Conservation (phyloP, 1,140 invertebrate species). For the Daktulosphaira vitifoliae region DNA sequence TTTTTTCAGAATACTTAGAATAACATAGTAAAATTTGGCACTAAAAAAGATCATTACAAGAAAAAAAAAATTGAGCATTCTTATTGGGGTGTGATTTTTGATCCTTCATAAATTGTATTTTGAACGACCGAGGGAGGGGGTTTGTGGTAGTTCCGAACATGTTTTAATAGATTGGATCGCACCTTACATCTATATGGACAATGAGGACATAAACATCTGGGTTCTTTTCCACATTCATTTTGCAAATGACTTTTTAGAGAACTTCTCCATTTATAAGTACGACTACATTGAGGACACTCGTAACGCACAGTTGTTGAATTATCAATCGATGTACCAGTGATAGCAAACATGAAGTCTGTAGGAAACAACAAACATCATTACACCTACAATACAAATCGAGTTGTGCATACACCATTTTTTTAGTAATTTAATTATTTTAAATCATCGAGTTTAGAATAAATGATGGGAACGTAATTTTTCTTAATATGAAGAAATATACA, state of each 20-base stretch:
- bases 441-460: no score
- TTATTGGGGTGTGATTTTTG: constrained; percentile 1
- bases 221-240: constrained; percentile 40
- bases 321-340: constrained; percentile 20
- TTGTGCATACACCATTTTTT: constrained; percentile 3
- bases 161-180: constrained; percentile 37
- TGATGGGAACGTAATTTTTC: no score
- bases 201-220: constrained; percentile 42
- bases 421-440: no score
- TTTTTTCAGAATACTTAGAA: constrained; percentile 20
- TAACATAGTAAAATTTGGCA: constrained; percentile 31
- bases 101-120: not conserved
- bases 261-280: constrained; percentile 53
- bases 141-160: constrained; percentile 38
- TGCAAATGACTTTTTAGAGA: constrained; percentile 56
- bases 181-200: constrained; percentile 42
- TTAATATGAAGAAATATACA: no score
- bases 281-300: constrained; percentile 43
- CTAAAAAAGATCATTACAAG: constrained; percentile 24
- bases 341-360: constrained; percentile 32
- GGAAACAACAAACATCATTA: constrained; percentile 16
- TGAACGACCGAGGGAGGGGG: constrained; percentile 5
- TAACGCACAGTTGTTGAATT: constrained; percentile 28
- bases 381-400: constrained; percentile 10
- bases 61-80: constrained; percentile 15